Evolutionary conservation across 2,797 vertebrate genomes (phyloP).

Genomic region (Macropodus opercularis): DNA sequence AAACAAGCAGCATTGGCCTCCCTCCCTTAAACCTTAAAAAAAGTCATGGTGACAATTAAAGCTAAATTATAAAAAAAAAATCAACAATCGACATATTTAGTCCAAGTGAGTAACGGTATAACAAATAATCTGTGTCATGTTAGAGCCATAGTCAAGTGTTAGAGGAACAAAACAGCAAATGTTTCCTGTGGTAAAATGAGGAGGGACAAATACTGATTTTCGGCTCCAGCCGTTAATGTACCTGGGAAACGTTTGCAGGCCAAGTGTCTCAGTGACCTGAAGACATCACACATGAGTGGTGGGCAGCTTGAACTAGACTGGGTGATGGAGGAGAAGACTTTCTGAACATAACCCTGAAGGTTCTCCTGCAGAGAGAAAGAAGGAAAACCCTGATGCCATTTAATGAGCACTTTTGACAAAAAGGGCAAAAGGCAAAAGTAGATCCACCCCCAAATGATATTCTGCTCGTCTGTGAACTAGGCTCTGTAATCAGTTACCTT

Average conservation of each 20-base stretch:
- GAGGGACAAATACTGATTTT: no score
- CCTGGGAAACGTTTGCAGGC: conserved; percentile 94
- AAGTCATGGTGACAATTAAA: neutral
- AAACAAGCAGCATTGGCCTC: no score
- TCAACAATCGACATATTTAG: no score
- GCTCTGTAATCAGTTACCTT: conserved; percentile 81
- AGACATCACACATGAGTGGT: conserved; percentile 97
- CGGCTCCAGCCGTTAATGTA: conserved; percentile 68
- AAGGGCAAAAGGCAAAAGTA: neutral
- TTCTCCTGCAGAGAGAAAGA: conserved; percentile 87
- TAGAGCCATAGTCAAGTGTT: neutral
- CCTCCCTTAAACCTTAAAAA: no score
- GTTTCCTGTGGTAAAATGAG: neutral
- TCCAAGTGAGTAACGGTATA: neutral
- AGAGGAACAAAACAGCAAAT: neutral
- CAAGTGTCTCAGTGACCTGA: conserved; percentile 92
- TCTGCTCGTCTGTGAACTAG: neutral
- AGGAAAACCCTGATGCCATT: conserved; percentile 4
- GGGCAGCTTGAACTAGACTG: conserved; percentile 95
- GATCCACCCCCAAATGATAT: neutral
- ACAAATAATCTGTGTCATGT: no score
- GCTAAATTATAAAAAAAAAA: no score
- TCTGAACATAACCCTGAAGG: conserved; percentile 95
- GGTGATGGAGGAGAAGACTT: conserved; percentile 94
- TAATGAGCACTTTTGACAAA: neutral